These are phyloP conservation scores for Zhengitettix transpicula DNA, from an alignment of 2,888 invertebrate genomes.

Conservation along the genomic window DNA sequence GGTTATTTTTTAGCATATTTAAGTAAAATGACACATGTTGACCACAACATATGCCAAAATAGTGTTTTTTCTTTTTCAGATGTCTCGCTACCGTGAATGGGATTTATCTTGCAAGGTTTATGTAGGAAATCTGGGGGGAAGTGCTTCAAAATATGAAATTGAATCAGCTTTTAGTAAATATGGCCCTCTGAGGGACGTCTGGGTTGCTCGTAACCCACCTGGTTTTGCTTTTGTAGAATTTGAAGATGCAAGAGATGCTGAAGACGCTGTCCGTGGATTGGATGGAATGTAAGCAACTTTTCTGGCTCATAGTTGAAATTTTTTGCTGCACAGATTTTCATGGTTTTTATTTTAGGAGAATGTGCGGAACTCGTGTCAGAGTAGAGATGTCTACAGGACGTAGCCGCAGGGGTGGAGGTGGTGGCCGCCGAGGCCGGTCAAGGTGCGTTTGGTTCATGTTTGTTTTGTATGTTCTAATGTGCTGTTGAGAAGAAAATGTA, in stretches of 20 bases:
- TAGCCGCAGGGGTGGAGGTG: slow-evolving; percentile 47
- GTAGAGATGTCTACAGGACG: slow-evolving; percentile 88
- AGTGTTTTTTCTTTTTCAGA: slow-evolving; percentile 17
- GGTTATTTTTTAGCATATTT: too few relatives aligned
- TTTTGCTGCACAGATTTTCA: background rate
- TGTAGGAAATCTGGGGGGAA: slow-evolving; percentile 80
- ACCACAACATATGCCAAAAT: too few relatives aligned
- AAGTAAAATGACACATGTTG: too few relatives aligned
- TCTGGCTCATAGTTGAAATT: background rate
- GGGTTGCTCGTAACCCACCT: slow-evolving; percentile 87
- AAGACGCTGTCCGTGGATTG: slow-evolving; percentile 66
- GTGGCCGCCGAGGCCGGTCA: slow-evolving; percentile 22
- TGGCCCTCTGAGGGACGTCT: slow-evolving; percentile 77
- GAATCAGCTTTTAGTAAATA: slow-evolving; percentile 78
- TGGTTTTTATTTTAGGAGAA: slow-evolving; percentile 38
- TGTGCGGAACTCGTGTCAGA: slow-evolving; percentile 75
- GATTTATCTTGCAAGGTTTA: slow-evolving; percentile 82
- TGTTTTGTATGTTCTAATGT: too few relatives aligned
- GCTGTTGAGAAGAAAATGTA: too few relatives aligned
- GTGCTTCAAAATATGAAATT: slow-evolving; percentile 77
- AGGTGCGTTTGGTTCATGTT: background rate
- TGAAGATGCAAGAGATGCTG: slow-evolving; percentile 76
- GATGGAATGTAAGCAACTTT: slow-evolving; percentile 52
- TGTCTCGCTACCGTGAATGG: slow-evolving; percentile 68
- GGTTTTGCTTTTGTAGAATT: slow-evolving; percentile 84